These are phyloP conservation scores for Nautilus pompilius DNA, from an alignment of 1,140 invertebrate genomes.

Conservation along the genomic window DNA sequence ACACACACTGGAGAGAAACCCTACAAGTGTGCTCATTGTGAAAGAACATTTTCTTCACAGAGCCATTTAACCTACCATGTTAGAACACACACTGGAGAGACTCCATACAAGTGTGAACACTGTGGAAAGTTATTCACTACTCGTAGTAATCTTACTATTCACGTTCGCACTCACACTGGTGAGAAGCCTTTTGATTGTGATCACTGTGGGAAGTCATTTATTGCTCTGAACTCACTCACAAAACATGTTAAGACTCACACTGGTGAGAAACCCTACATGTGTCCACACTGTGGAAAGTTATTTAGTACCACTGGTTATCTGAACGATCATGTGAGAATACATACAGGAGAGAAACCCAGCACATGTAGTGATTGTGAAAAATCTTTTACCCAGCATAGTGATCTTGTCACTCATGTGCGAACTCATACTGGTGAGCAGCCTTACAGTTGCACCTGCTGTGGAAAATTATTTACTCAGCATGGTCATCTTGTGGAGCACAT, in stretches of 20 bases:
- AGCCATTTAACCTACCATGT: constrained; percentile 8
- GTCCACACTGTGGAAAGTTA: constrained; percentile 82
- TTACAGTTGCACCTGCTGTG: neutral
- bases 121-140: constrained; percentile 10
- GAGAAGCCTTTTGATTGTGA: constrained; percentile 75
- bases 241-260: constrained; percentile 90
- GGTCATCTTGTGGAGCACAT: neutral
- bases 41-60: constrained; percentile 4
- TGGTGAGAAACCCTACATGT: constrained; percentile 92
- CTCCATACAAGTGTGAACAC: constrained; percentile 1
- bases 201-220: constrained; percentile 78
- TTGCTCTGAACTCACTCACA: constrained; percentile 86
- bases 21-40: constrained; percentile 5
- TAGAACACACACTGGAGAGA: constrained; percentile 4
- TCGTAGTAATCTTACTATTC: constrained; percentile 10
- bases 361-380: neutral
- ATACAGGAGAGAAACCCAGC: constrained; percentile 59
- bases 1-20: constrained; percentile 10
- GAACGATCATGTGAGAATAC: constrained; percentile 70
- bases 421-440: neutral
- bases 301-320: constrained; percentile 85
- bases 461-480: neutral
- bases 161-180: constrained; percentile 15
- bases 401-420: neutral
- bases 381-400: neutral